phyloP scores from a whole-genome alignment of 2,797 vertebrate genomes.

The Iguana delicatissima region DNA sequence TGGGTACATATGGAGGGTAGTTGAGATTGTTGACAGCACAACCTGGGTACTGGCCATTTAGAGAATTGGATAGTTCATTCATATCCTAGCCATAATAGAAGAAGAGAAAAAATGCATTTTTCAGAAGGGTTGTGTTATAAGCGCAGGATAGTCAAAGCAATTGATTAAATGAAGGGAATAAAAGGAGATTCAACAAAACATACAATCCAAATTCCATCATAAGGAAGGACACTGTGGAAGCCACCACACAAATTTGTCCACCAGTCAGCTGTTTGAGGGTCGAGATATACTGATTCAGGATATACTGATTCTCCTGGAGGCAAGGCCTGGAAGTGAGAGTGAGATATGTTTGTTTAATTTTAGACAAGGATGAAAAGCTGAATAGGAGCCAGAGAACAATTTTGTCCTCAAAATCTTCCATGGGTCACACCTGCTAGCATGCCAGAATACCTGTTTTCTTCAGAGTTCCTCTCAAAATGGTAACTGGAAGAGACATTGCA shows the following conservation, averaged over 20 bases:
- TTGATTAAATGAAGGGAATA: background rate
- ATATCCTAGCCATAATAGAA: conserved; percentile 69
- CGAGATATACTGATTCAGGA: conserved; percentile 68
- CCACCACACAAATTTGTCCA: conserved; percentile 71
- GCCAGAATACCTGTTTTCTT: too few species aligned
- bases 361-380: background rate
- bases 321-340: conserved; percentile 57
- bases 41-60: conserved; percentile 62
- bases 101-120: background rate
- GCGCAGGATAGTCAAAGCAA: background rate
- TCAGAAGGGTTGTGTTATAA: background rate
- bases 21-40: conserved; percentile 69
- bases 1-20: conserved; percentile 62
- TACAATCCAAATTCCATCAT: conserved; percentile 73
- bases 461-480: too few species aligned
- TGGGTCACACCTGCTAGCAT: too few species aligned
- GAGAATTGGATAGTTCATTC: conserved; percentile 69
- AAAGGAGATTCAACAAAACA: conserved; percentile 33
- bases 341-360: background rate
- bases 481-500: too few species aligned
- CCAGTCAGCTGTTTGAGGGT: conserved; percentile 63
- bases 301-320: conserved; percentile 53
- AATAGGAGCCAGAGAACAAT: too few species aligned
- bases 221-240: conserved; percentile 70
- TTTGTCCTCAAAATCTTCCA: too few species aligned